Conservation (phyloP, 2,797 vertebrate species). For the Sebastes minor region DNA sequence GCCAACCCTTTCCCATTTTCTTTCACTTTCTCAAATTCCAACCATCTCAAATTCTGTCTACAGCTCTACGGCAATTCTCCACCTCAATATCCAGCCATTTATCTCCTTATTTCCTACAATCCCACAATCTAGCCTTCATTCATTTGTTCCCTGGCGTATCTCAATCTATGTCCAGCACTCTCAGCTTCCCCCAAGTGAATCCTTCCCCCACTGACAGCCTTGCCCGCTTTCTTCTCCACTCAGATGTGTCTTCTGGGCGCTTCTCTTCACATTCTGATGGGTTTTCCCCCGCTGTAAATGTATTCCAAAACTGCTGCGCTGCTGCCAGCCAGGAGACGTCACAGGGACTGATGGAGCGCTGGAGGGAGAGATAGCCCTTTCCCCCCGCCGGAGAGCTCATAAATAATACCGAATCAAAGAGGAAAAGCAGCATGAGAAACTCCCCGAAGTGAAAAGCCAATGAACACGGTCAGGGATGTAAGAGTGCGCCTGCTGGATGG, state of each 20-base stretch:
- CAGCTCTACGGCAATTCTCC: slow-evolving; percentile 28
- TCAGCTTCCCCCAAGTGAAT: slow-evolving; percentile 30
- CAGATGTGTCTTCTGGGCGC: slow-evolving; percentile 40
- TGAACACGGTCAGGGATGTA: slow-evolving; percentile 56
- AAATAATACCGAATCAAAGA: slow-evolving; percentile 74
- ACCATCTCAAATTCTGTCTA: slow-evolving; percentile 41
- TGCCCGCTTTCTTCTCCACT: slow-evolving; percentile 35
- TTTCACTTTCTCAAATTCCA: slow-evolving; percentile 37
- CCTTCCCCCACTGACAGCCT: slow-evolving; percentile 26
- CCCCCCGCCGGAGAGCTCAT: slow-evolving; percentile 57
- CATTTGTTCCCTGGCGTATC: slow-evolving; percentile 59
- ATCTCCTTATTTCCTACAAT: slow-evolving; percentile 36
- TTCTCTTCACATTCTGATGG: slow-evolving; percentile 52
- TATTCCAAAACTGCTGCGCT: slow-evolving; percentile 64
- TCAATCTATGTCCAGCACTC: slow-evolving; percentile 60
- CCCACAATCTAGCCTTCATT: slow-evolving; percentile 29
- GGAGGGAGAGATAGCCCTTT: slow-evolving; percentile 56
- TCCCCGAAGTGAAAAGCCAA: slow-evolving; percentile 61
- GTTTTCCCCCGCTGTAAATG: slow-evolving; percentile 58
- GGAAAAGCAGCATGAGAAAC: slow-evolving; percentile 54
- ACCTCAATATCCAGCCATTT: slow-evolving; percentile 36
- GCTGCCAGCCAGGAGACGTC: slow-evolving; percentile 63
- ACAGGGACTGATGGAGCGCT: slow-evolving; percentile 61
- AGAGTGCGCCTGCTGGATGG: slow-evolving; percentile 31
- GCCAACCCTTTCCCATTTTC: slow-evolving; percentile 36